These are phyloP conservation scores for Craseonycteris thonglongyai DNA, from an alignment of 2,113 vertebrate genomes.

Conservation along the genomic window DNA sequence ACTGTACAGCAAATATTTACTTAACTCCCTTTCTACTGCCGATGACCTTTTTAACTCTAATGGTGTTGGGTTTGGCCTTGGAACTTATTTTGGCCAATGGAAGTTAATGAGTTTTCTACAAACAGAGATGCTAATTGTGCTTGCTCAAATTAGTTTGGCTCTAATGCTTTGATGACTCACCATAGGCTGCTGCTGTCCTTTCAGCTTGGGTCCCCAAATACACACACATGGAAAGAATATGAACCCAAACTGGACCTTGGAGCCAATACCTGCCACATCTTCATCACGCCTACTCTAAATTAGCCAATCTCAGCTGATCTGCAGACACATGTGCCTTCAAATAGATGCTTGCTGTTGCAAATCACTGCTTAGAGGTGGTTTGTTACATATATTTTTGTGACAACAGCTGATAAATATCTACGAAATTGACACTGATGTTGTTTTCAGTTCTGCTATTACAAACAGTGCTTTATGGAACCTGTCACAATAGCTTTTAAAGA, in stretches of 20 bases:
- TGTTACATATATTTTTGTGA: neutral
- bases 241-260: neutral
- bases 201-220: neutral
- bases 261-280: neutral
- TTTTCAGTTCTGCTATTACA: neutral
- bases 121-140: neutral
- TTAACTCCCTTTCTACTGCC: neutral
- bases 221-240: neutral
- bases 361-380: neutral
- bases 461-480: neutral
- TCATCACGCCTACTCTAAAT: neutral
- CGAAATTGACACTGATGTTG: neutral
- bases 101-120: neutral
- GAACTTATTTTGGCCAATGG: neutral
- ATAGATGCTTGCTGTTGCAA: neutral
- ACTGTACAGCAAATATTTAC: neutral
- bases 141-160: neutral
- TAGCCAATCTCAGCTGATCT: neutral
- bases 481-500: neutral
- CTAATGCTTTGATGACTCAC: neutral
- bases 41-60: neutral
- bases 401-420: neutral
- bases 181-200: neutral
- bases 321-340: neutral
- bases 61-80: neutral